Evolutionary conservation across 2,113 vertebrate genomes (phyloP).

Genomic region (Misgurnus anguillicaudatus): DNA sequence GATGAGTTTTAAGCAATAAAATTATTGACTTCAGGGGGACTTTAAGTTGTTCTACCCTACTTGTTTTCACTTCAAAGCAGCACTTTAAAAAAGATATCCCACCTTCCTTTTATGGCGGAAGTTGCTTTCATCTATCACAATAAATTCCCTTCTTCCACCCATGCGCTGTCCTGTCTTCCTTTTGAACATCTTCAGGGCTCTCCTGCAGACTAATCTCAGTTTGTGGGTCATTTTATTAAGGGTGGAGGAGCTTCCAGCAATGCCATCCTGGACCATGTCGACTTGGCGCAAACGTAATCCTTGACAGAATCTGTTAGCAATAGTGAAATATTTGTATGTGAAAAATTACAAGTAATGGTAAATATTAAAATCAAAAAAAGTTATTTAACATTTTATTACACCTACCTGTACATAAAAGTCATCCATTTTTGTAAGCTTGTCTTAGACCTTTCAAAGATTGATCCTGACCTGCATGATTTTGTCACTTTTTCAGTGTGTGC

Average conservation of each 20-base stretch:
- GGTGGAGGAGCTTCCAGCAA: background rate
- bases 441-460: no score
- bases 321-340: no score
- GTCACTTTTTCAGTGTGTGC: no score
- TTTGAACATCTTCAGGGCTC: background rate
- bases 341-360: background rate
- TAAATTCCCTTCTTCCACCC: background rate
- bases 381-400: no score
- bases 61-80: background rate
- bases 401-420: no score
- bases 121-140: constrained; percentile 1
- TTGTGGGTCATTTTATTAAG: background rate
- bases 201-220: background rate
- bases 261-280: constrained; percentile 10
- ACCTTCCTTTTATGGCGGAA: constrained; percentile 13
- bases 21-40: no score
- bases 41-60: no score
- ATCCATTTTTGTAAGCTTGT: no score
- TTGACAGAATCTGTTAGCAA: background rate
- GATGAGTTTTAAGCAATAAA: no score
- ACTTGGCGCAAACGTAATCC: background rate
- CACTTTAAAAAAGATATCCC: background rate
- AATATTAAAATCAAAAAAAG: no score
- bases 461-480: no score
- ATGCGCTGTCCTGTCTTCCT: background rate